phyloP scores from a whole-genome alignment of 2,113 vertebrate genomes.

The Arizona elegans region DNA sequence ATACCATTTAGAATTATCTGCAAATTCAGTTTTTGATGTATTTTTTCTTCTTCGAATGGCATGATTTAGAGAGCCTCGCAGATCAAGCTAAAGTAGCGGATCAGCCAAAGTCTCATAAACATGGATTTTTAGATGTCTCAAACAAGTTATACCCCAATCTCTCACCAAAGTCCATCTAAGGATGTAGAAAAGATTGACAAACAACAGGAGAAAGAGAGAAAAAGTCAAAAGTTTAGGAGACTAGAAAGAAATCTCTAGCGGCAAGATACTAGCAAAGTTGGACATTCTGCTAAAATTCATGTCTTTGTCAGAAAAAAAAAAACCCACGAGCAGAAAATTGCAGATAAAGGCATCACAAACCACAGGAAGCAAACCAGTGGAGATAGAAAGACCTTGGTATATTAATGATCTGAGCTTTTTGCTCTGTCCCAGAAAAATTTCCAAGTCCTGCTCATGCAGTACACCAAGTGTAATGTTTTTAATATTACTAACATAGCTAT shows the following conservation, averaged over 20 bases:
- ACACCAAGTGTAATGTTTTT: not conserved
- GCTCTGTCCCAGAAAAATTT: not conserved
- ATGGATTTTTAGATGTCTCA: slow-evolving; percentile 38
- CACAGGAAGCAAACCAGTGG: not conserved
- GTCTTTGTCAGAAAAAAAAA: not conserved
- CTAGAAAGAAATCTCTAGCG: slow-evolving; percentile 15
- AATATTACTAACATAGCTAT: not conserved
- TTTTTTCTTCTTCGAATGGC: slow-evolving; percentile 14
- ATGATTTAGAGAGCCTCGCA: slow-evolving; percentile 33
- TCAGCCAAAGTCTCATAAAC: slow-evolving; percentile 47
- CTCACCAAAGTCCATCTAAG: slow-evolving; percentile 46
- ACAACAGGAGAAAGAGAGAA: slow-evolving; percentile 6
- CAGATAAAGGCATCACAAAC: not conserved
- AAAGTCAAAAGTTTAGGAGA: slow-evolving; percentile 31
- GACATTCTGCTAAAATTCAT: slow-evolving; percentile 27
- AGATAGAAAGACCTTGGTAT: not conserved
- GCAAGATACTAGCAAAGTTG: not conserved
- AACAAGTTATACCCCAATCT: slow-evolving; percentile 47
- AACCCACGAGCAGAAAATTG: not conserved
- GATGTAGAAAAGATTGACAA: slow-evolving; percentile 48
- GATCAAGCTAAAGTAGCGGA: slow-evolving; percentile 55
- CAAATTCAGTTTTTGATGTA: slow-evolving; percentile 10
- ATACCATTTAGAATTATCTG: slow-evolving; percentile 39
- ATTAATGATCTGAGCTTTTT: not conserved
- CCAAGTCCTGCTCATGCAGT: not conserved